Evolutionary conservation across 2,797 vertebrate genomes (phyloP).

Genomic region (Cyclopterus lumpus): DNA sequence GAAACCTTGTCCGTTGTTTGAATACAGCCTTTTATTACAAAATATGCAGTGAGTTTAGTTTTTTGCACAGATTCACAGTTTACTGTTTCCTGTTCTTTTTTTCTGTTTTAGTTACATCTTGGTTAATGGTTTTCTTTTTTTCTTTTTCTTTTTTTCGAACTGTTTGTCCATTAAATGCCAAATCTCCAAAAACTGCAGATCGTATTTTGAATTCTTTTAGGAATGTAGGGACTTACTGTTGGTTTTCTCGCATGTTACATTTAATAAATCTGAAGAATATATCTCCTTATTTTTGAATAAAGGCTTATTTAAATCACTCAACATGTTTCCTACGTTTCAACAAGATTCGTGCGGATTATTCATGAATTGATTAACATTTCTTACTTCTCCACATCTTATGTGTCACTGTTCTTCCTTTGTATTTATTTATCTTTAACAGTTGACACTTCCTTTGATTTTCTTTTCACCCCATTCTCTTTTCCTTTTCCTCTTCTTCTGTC

Average conservation of each 20-base stretch:
- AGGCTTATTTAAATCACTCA: not conserved
- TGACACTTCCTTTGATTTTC: slow-evolving; percentile 8
- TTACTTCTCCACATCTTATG: not conserved
- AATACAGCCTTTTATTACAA: not conserved
- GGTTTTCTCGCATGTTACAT: not conserved
- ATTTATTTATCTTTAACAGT: slow-evolving; percentile 7
- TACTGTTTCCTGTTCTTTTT: no score
- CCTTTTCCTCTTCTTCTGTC: slow-evolving; percentile 3
- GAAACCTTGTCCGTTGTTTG: not conserved
- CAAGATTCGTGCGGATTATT: slow-evolving; percentile 6
- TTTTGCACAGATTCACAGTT: no score
- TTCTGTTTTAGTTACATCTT: not conserved
- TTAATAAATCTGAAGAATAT: not conserved
- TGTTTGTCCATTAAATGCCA: no score
- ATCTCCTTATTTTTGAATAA: not conserved
- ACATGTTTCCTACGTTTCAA: not conserved
- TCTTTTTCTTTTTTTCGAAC: not conserved
- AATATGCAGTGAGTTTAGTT: not conserved
- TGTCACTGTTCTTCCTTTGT: not conserved
- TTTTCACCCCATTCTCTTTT: not conserved
- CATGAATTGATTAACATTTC: not conserved
- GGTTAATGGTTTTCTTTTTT: not conserved
- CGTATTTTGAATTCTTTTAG: no score
- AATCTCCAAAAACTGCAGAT: no score
- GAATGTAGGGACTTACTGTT: no score